Conservation (phyloP, 2,797 vertebrate genomes). For the Lepilemur septentrionalis region DNA sequence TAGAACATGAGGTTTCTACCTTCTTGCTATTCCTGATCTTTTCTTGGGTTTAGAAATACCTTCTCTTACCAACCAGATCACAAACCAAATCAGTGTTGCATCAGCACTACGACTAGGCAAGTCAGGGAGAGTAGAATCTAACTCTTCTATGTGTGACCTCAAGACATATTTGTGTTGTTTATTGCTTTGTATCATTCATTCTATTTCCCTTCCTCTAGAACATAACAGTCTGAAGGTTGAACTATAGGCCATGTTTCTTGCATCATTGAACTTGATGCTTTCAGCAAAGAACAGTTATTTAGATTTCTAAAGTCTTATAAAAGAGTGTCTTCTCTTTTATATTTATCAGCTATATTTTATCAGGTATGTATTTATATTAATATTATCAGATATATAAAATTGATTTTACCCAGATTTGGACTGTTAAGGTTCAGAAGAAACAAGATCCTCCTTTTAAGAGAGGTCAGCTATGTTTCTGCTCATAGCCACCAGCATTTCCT, state of each 20-base stretch:
- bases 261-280: not conserved
- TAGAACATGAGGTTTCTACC: not conserved
- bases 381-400: not conserved
- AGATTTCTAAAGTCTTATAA: not conserved
- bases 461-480: not conserved
- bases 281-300: not conserved
- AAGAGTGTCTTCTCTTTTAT: not conserved
- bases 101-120: not conserved
- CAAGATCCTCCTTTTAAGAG: not conserved
- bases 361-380: not conserved
- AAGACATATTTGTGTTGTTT: not conserved
- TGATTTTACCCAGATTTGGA: not conserved
- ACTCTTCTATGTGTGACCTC: not conserved
- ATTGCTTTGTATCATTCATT: not conserved
- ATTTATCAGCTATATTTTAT: not conserved
- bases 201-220: not conserved
- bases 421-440: not conserved
- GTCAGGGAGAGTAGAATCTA: not conserved
- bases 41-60: not conserved
- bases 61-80: not conserved
- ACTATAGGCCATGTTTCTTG: not conserved
- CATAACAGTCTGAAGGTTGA: not conserved
- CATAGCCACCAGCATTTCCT: not conserved
- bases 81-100: not conserved
- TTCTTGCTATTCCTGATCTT: not conserved